Evolutionary conservation across 2,797 vertebrate genomes (phyloP).

Genomic region (Tiaroga cobitis): DNA sequence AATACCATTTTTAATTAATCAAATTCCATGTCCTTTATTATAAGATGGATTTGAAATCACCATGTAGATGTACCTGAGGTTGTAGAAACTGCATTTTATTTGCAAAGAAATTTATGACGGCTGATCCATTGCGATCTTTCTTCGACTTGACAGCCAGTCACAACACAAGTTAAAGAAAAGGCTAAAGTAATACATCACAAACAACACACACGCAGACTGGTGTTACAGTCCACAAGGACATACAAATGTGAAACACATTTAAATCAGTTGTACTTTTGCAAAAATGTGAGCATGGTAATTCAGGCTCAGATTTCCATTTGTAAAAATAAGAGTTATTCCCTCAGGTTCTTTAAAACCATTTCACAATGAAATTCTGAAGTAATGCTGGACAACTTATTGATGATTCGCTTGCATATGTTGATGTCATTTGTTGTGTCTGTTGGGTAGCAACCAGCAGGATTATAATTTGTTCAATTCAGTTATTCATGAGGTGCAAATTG

Average conservation of each 20-base stretch:
- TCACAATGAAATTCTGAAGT: conserved; percentile 3
- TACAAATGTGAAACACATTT: conserved; percentile 5
- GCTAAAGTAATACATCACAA: not conserved
- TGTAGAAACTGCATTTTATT: not conserved
- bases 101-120: not conserved
- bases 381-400: conserved; percentile 20
- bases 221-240: not conserved
- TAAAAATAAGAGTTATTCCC: not conserved
- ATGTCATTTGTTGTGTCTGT: conserved; percentile 32
- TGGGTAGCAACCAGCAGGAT: conserved; percentile 17
- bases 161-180: not conserved
- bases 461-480: conserved; percentile 44
- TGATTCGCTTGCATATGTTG: conserved; percentile 11
- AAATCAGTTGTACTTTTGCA: not conserved
- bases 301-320: conserved; percentile 16
- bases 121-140: not conserved
- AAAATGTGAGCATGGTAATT: conserved; percentile 10
- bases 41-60: not conserved
- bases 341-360: not conserved
- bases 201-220: not conserved
- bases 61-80: not conserved
- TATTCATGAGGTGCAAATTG: conserved; percentile 52
- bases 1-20: not conserved
- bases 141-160: not conserved
- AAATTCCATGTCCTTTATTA: not conserved